Conservation (phyloP, 2,113 vertebrate genomes). For the Saimiri boliviensis region DNA sequence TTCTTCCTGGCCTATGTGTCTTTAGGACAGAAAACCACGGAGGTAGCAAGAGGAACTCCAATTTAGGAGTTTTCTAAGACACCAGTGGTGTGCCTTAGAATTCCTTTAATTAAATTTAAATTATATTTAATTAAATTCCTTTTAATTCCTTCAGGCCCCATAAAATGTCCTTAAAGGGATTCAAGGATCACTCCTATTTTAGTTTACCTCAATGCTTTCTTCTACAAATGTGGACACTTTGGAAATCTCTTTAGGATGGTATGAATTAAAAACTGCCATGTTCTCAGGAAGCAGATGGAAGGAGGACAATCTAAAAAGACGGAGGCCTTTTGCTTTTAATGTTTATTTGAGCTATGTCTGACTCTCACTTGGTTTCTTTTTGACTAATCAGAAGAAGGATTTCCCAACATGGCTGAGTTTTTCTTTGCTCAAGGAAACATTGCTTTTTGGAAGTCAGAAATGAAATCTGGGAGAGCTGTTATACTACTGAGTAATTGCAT, state of each 20-base stretch:
- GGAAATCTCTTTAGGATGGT: neutral
- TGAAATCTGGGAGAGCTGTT: neutral
- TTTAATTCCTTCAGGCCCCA: neutral
- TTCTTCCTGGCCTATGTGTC: neutral
- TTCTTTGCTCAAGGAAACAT: neutral
- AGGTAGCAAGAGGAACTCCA: neutral
- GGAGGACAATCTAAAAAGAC: neutral
- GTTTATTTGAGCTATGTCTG: neutral
- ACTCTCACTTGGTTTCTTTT: conserved; percentile 16
- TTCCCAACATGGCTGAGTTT: neutral
- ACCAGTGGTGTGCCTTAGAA: neutral
- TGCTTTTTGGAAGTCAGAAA: neutral
- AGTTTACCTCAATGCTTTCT: neutral
- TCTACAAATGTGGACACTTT: neutral
- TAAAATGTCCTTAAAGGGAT: neutral
- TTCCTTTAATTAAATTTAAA: too few species aligned
- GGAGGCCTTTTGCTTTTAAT: neutral
- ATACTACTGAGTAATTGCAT: neutral
- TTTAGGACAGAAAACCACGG: neutral
- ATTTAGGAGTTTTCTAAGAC: neutral
- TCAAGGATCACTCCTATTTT: neutral
- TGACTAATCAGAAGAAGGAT: neutral
- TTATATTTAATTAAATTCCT: neutral
- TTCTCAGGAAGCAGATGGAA: neutral
- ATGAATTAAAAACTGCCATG: neutral